phyloP scores from a whole-genome alignment of 2,113 vertebrate species.

The Oophaga pumilio region DNA sequence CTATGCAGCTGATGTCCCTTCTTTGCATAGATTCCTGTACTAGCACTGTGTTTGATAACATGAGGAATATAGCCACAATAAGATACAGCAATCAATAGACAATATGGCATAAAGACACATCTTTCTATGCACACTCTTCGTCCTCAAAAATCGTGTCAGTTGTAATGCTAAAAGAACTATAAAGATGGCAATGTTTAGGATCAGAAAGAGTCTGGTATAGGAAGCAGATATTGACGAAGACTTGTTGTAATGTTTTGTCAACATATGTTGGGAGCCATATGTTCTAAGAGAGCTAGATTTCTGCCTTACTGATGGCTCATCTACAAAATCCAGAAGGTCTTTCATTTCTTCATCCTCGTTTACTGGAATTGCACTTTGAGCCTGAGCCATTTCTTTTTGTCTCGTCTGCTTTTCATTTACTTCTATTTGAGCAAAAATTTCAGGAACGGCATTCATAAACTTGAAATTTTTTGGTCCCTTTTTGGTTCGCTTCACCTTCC shows the following conservation, averaged over 20 bases:
- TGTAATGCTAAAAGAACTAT: constrained; percentile 89
- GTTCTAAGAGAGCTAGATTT: constrained; percentile 71
- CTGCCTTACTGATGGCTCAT: constrained; percentile 76
- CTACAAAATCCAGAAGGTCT: constrained; percentile 88
- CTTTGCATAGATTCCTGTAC: constrained; percentile 23
- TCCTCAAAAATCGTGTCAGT: constrained; percentile 86
- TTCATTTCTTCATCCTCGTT: constrained; percentile 84
- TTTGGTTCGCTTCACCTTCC: constrained; percentile 76
- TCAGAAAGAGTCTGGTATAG: constrained; percentile 89
- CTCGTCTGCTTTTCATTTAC: constrained; percentile 86
- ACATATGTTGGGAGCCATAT: constrained; percentile 76
- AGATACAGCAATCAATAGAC: constrained; percentile 87
- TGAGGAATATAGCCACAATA: constrained; percentile 92
- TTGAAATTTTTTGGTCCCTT: constrained; percentile 78
- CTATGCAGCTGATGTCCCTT: not conserved
- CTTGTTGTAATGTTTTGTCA: constrained; percentile 70
- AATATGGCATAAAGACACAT: constrained; percentile 90
- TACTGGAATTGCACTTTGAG: constrained; percentile 84
- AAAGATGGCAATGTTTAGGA: constrained; percentile 94
- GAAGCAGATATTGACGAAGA: constrained; percentile 76
- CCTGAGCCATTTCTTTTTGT: constrained; percentile 80
- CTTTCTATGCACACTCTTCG: constrained; percentile 86
- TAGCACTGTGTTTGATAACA: constrained; percentile 92
- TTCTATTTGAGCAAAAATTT: constrained; percentile 95
- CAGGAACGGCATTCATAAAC: constrained; percentile 82